Conservation (phyloP, 2,888 invertebrate genomes). For the Bunonema sp. region DNA sequence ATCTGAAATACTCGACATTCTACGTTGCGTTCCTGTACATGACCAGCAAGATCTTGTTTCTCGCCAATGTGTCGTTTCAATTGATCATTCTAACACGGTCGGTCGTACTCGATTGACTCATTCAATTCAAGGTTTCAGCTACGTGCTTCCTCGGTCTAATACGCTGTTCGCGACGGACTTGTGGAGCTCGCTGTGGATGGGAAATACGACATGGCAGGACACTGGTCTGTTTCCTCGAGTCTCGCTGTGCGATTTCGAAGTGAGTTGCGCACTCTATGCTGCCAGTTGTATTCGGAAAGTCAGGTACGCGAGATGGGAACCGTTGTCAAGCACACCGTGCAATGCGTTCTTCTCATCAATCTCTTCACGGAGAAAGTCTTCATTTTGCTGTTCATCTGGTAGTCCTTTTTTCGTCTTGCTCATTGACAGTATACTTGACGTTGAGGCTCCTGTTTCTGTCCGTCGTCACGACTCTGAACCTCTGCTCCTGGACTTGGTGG, state of each 20-base stretch:
- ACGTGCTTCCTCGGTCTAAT: slow-evolving; percentile 14
- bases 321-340: slow-evolving; percentile 33
- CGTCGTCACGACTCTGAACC: slow-evolving; percentile 25
- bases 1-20: slow-evolving; percentile 25
- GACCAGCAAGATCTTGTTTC: slow-evolving; percentile 27
- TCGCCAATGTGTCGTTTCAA: slow-evolving; percentile 13
- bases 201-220: slow-evolving; percentile 35
- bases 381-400: slow-evolving; percentile 29
- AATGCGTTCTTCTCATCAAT: slow-evolving; percentile 39
- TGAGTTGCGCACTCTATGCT: slow-evolving; percentile 3
- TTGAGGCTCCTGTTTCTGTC: slow-evolving; percentile 31
- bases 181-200: slow-evolving; percentile 20
- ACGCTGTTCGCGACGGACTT: slow-evolving; percentile 25
- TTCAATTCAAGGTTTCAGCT: slow-evolving; percentile 8
- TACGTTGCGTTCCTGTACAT: slow-evolving; percentile 33
- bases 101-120: not conserved
- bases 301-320: slow-evolving; percentile 43
- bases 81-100: not conserved
- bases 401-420: not conserved
- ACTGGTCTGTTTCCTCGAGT: slow-evolving; percentile 40
- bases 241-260: slow-evolving; percentile 42
- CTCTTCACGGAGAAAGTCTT: slow-evolving; percentile 38
- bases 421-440: not conserved
- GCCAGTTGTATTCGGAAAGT: not conserved
- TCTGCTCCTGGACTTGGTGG: slow-evolving; percentile 28